These are phyloP conservation scores for Pterostichus madidus DNA, from an alignment of 2,888 invertebrate genomes.

Conservation along the genomic window DNA sequence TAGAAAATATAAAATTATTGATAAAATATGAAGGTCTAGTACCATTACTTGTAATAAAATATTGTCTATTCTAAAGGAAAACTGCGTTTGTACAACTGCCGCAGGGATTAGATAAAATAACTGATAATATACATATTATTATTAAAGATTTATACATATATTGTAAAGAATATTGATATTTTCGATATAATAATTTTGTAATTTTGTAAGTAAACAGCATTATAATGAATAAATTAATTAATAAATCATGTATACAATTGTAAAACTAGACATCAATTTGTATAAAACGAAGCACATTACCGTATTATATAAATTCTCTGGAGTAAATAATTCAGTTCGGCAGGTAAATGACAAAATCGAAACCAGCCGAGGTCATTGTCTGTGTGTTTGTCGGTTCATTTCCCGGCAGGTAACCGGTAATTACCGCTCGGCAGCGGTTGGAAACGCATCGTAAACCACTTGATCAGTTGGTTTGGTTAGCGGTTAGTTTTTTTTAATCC, in stretches of 20 bases:
- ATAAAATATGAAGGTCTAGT: no score
- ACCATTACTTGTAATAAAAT: no score
- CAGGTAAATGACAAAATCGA: conserved; percentile 21
- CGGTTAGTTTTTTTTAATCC: conserved; percentile 56
- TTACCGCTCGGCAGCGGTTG: conserved; percentile 38
- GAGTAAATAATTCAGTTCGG: conserved; percentile 10
- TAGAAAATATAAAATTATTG: no score
- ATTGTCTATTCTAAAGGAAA: no score
- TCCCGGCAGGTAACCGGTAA: conserved; percentile 42
- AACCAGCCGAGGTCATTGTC: not conserved
- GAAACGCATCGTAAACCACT: conserved; percentile 45
- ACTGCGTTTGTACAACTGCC: no score
- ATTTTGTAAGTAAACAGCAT: not conserved
- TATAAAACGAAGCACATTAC: conserved; percentile 11
- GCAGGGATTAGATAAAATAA: no score
- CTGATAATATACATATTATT: no score
- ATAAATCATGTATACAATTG: not conserved
- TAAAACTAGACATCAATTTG: not conserved
- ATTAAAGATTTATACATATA: no score
- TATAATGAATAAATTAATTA: not conserved
- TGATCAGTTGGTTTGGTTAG: conserved; percentile 49
- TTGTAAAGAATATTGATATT: no score
- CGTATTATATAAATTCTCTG: not conserved
- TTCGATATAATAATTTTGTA: not conserved
- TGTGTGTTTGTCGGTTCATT: conserved; percentile 29